These are phyloP conservation scores for Carassius gibelio DNA, from an alignment of 2,113 vertebrate species.

Conservation along the genomic window DNA sequence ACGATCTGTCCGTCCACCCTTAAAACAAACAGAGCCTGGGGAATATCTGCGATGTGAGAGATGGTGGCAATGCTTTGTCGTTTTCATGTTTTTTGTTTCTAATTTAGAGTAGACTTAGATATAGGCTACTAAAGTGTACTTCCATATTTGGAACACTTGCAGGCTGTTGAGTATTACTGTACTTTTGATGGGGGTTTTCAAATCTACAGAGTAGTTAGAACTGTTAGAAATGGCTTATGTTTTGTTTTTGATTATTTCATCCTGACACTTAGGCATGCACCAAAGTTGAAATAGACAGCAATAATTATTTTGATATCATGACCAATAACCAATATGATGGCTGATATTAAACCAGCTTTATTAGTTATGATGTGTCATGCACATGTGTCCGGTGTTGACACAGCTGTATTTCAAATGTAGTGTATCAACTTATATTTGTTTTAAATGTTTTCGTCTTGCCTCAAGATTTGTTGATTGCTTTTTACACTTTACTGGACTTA, in stretches of 20 bases:
- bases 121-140: not conserved
- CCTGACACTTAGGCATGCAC: not conserved
- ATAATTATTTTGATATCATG: not conserved
- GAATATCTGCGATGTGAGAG: not conserved
- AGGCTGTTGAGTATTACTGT: not conserved
- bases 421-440: not conserved
- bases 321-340: not conserved
- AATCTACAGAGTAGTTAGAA: not conserved
- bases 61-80: not conserved
- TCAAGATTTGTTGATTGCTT: not conserved
- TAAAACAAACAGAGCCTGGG: slow-evolving; percentile 5
- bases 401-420: not conserved
- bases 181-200: not conserved
- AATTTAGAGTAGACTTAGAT: not conserved
- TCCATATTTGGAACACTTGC: not conserved
- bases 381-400: not conserved
- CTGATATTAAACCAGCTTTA: not conserved
- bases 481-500: too few species aligned
- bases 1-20: slow-evolving; percentile 19
- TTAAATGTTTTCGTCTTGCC: not conserved
- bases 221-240: not conserved
- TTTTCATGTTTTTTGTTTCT: not conserved
- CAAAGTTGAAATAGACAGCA: not conserved
- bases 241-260: not conserved
- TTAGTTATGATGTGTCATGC: not conserved